These are phyloP conservation scores for Cheilosia impressa DNA, from an alignment of 2,888 invertebrate species.

Conservation along the genomic window DNA sequence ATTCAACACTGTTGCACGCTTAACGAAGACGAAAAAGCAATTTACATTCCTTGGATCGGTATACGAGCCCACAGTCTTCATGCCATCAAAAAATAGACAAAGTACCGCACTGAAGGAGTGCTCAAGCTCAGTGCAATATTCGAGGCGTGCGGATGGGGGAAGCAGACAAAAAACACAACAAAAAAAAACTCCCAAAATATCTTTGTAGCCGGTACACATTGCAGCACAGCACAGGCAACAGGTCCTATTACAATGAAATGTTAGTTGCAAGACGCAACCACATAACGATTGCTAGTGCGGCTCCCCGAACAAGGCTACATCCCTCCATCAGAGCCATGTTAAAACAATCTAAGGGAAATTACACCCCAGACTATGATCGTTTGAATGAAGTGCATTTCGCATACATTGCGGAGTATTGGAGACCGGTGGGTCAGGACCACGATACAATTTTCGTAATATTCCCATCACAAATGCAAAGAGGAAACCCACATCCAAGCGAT, in stretches of 20 bases:
- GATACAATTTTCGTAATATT: slow-evolving; percentile 52
- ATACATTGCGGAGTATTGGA: not conserved
- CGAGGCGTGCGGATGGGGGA: slow-evolving; percentile 6
- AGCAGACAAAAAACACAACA: not conserved
- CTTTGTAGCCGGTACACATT: slow-evolving; percentile 46
- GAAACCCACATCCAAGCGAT: slow-evolving; percentile 8
- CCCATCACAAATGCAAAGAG: slow-evolving; percentile 24
- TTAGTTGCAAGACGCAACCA: slow-evolving; percentile 52
- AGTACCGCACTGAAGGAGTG: slow-evolving; percentile 39
- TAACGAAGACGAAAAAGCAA: slow-evolving; percentile 74
- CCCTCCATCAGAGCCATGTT: slow-evolving; percentile 58
- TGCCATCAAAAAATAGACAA: slow-evolving; percentile 50
- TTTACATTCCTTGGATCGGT: slow-evolving; percentile 70
- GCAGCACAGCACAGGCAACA: slow-evolving; percentile 61
- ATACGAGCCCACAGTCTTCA: slow-evolving; percentile 27
- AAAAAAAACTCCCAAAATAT: slow-evolving; percentile 20
- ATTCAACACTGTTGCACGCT: slow-evolving; percentile 74
- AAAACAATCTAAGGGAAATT: slow-evolving; percentile 75
- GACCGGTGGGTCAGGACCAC: slow-evolving; percentile 38
- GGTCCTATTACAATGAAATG: slow-evolving; percentile 71
- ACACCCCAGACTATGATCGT: slow-evolving; percentile 74
- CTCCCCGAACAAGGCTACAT: not conserved
- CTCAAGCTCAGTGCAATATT: slow-evolving; percentile 18
- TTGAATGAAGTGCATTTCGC: slow-evolving; percentile 63
- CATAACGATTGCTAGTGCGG: slow-evolving; percentile 59